Base-by-base conservation (phyloP, 2,888 invertebrate species). In the Amaurobius ferox region DNA sequence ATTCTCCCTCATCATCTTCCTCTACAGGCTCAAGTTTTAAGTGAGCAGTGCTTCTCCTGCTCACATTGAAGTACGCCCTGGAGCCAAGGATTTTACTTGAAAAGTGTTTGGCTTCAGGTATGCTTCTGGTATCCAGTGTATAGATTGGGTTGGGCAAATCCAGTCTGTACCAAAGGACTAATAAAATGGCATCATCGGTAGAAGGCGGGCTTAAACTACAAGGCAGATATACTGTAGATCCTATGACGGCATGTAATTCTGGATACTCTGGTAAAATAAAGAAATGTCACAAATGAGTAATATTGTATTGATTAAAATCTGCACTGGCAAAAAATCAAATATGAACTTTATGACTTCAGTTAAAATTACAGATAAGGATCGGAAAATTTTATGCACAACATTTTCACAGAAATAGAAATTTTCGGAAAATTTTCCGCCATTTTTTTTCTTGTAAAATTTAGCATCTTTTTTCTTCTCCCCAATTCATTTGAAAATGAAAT, bases 161-260 rank as follows among this genome's bases (percentile, higher is more conserved):
- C 23, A 81, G 44, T 73, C 88, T 76, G 48, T 88, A 88, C 88
- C 88, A 88, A 19, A 88, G 48, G 2, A 88, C 85, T n/a, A 87
- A 39, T 9, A 87, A 79, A 70, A 88, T 85, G 3, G 77, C 29
- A 40, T 88, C 88, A 48, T 87, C 88, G 9, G 48, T 74, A 11
- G 88, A 87, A 19, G 88, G 88, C 11, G 85, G 83, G 26, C 74
- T 88, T 30, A 88, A 61, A 62, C 87, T 87, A 40, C 88, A 88
- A 32, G 88, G 88, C 26, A 88, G 55, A 23, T 67, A 62, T 1
- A 79, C 79, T 23, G 77, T 70, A 16, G 80, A 77, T n/a, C 88
- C 88, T 9, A 88, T 78, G 7, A 83, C 81, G 11, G 88, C 79
- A 39, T 79, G 73, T 19, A 83, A 62, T 30, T 86, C 88, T 0